Percentiles rank a stretch among this genome's conserved stretches.
Conservation (phyloP, 2,888 invertebrate genomes). For the Amphipoea lucens region DNA sequence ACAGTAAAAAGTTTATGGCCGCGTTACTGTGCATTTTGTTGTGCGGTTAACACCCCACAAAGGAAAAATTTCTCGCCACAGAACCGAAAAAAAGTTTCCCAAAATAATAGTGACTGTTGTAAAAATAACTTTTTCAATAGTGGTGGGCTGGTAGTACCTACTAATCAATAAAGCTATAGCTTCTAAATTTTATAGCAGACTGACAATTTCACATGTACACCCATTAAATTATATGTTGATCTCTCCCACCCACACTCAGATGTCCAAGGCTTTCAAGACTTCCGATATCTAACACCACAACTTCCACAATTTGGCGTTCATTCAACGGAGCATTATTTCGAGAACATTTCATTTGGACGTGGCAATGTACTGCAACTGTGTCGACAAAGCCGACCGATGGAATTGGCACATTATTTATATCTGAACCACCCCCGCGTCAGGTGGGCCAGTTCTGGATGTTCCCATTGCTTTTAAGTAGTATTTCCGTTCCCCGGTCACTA, state of each 20-base stretch:
- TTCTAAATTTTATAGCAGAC: constrained; percentile 1
- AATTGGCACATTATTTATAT: constrained; percentile 85
- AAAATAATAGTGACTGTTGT: constrained; percentile 11
- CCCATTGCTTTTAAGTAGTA: constrained; percentile 67
- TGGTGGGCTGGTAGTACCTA: background rate
- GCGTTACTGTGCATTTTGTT: constrained; percentile 39
- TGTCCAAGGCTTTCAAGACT: constrained; percentile 47
- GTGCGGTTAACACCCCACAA: constrained; percentile 26
- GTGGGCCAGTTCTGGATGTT: constrained; percentile 69
- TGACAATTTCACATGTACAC: constrained; percentile 5
- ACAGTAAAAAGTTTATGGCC: constrained; percentile 40
- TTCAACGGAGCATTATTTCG: constrained; percentile 66
- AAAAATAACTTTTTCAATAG: constrained; percentile 15
- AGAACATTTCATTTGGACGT: constrained; percentile 66
- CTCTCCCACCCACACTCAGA: constrained; percentile 16
- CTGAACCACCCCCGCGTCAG: constrained; percentile 75
- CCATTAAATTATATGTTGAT: constrained; percentile 25
- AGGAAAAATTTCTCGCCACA: background rate
- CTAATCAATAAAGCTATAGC: background rate
- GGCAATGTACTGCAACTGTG: constrained; percentile 79
- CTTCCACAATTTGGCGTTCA: constrained; percentile 53
- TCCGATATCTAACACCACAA: constrained; percentile 67
- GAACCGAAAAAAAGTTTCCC: background rate
- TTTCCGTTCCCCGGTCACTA: constrained; percentile 65
- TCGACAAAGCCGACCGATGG: constrained; percentile 76